Evolutionary conservation across 2,888 invertebrate species (phyloP), one percentile per base, ranked within the genome.

Genomic region (Synanthedon tipuliformis): DNA sequence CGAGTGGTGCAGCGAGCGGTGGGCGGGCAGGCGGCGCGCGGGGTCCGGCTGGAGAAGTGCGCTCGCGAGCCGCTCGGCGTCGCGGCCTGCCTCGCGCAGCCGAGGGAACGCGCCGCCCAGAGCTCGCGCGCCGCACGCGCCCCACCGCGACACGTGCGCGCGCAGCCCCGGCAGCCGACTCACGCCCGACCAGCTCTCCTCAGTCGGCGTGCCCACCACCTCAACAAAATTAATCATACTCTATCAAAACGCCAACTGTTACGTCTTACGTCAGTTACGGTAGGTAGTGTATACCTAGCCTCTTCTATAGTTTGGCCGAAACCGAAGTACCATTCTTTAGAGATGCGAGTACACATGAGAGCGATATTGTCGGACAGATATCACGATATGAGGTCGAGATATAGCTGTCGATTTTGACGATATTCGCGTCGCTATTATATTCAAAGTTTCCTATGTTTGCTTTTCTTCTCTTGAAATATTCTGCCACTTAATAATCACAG

Each of bases 141-240:
- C 92, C 89, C 82, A 71, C 41, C 83, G 71, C 18, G 75, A 23
- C 63, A 75, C 68, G 86, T 95, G 93, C 64, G 92, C 90, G 68
- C 93, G 93, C 77, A 96, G 95, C 58, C 96, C 95, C 12, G 95
- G 94, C 69, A 96, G 90, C 63, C 93, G 92, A 53, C 94, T 92
- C 54, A 97, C 96, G 56, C 98, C 97, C 58, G 92, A 89, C 98
- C 99, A 99, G 66, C 94, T 94, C 62, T 95, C 94, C 79, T 97
- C 97, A 12, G 94, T 94, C 23, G 99, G 99, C 49, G 97, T 97
- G 61, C 99, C 99, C 64, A 99, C 90, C 66, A 97, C 92, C 93
- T 94, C 75, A 11, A 40, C 13, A 13, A 12, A 2, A n/a, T 5
- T 8, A n/a, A 45, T 11, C 15, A 34, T 10, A 34, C 34, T 34